Percentiles rank a stretch among this genome's conserved stretches.
These are phyloP conservation scores for Argya squamiceps DNA, from an alignment of 2,797 vertebrate genomes.

Conservation along the genomic window DNA sequence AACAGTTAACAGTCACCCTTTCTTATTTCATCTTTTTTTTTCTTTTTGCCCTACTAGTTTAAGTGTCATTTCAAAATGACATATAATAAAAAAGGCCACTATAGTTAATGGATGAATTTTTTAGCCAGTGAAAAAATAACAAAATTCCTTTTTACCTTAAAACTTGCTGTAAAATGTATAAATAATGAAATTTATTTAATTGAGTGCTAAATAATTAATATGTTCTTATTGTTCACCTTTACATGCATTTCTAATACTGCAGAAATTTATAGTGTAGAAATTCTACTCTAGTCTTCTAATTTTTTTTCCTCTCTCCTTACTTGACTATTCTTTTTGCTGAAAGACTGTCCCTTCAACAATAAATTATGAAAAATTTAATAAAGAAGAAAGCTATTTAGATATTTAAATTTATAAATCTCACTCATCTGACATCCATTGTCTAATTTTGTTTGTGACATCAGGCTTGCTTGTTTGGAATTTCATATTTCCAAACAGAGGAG, in stretches of 20 bases:
- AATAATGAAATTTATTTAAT: constrained; percentile 57
- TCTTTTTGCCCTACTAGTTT: not conserved
- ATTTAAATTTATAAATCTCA: constrained; percentile 59
- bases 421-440: not conserved
- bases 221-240: constrained; percentile 18
- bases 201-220: constrained; percentile 42
- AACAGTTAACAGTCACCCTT: not conserved
- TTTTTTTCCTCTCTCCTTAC: not conserved
- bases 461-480: constrained; percentile 58
- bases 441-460: constrained; percentile 63
- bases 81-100: not conserved
- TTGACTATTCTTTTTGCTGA: constrained; percentile 32
- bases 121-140: not conserved
- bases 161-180: not conserved
- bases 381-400: constrained; percentile 27
- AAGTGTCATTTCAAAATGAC: not conserved
- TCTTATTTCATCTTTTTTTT: not conserved
- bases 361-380: constrained; percentile 65
- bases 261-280: not conserved
- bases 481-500: constrained; percentile 62
- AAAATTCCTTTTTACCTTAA: not conserved
- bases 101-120: not conserved
- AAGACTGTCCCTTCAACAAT: constrained; percentile 18
- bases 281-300: not conserved
- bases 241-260: not conserved